Conservation (phyloP, 2,888 invertebrate species). For the Drosophila niveifrons region DNA sequence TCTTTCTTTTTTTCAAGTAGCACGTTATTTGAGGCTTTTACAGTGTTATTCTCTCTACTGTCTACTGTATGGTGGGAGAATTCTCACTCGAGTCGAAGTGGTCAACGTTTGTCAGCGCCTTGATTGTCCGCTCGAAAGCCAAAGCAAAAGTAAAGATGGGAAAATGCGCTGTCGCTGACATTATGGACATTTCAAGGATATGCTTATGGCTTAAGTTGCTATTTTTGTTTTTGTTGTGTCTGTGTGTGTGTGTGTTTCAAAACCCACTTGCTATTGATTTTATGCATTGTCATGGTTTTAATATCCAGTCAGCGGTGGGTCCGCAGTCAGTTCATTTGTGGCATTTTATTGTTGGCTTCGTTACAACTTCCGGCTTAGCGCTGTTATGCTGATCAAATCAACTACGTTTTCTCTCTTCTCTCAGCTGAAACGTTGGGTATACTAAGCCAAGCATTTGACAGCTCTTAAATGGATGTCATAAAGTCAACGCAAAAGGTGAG, state of each 20-base stretch:
- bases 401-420: conserved; percentile 28
- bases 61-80: conserved; percentile 22
- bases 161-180: conserved; percentile 38
- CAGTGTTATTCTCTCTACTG: conserved; percentile 1
- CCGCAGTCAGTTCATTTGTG: conserved; percentile 35
- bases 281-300: conserved; percentile 46
- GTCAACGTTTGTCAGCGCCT: conserved; percentile 44
- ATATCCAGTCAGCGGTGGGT: conserved; percentile 9
- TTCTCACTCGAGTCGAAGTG: conserved; percentile 53
- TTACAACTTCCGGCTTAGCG: conserved; percentile 33
- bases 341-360: conserved; percentile 30
- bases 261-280: conserved; percentile 48
- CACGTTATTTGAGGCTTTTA: conserved; percentile 26
- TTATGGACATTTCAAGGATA: conserved; percentile 61
- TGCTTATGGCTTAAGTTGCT: conserved; percentile 35
- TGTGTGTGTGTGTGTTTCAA: neutral
- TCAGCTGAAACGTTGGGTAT: conserved; percentile 1
- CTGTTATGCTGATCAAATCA: conserved; percentile 36
- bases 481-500: neutral
- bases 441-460: conserved; percentile 2
- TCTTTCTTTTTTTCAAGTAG: conserved; percentile 24
- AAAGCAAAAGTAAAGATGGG: conserved; percentile 24
- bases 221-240: conserved; percentile 12
- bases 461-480: conserved; percentile 2
- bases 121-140: conserved; percentile 44